These are phyloP conservation scores for Acromyrmex charruanus DNA, from an alignment of 1,140 invertebrate genomes.

Conservation along the genomic window DNA sequence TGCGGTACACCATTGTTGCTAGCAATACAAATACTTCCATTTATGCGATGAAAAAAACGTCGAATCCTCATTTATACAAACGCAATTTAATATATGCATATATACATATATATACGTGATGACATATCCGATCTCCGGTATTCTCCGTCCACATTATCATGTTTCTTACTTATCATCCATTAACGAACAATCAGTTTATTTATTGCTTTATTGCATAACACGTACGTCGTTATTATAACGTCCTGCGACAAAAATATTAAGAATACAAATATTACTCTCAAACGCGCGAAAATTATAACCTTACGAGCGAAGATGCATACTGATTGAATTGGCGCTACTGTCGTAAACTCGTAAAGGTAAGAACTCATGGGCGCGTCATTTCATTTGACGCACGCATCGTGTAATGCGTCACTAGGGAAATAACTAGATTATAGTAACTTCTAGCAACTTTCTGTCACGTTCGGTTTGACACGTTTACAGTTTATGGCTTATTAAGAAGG, in stretches of 20 bases:
- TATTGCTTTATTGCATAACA: background rate
- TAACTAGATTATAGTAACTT: too few species aligned
- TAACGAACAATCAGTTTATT: background rate
- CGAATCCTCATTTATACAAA: background rate
- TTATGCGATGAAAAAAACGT: background rate
- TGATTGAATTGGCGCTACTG: too few species aligned
- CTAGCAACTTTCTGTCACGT: too few species aligned
- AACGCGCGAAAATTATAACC: background rate
- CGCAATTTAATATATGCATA: background rate
- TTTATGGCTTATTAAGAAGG: too few species aligned
- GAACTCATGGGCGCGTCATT: too few species aligned
- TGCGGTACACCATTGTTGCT: background rate
- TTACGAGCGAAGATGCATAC: background rate
- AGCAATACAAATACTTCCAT: conserved; percentile 11
- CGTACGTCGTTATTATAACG: background rate
- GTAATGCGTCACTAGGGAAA: too few species aligned
- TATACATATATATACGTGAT: background rate
- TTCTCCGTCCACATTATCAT: background rate
- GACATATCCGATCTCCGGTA: background rate
- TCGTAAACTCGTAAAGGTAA: too few species aligned
- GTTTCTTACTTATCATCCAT: background rate
- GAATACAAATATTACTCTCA: conserved; percentile 3
- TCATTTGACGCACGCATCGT: too few species aligned
- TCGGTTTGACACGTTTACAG: too few species aligned
- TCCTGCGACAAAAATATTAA: background rate